These are phyloP conservation scores for Oryzias curvinotus DNA, from an alignment of 2,113 vertebrate species.

Conservation along the genomic window DNA sequence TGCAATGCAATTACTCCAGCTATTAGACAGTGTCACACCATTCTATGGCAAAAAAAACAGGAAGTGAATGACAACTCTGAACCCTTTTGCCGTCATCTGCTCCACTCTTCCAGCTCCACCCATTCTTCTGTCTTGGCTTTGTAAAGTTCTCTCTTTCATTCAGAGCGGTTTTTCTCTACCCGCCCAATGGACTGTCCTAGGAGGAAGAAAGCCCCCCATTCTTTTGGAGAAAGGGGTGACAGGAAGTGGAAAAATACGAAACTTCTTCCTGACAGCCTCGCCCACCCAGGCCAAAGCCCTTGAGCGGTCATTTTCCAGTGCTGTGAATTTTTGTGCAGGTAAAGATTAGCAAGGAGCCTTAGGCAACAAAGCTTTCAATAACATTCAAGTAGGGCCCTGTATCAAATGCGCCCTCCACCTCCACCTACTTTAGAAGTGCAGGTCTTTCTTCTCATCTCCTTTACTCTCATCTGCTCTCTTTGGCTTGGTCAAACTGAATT, in stretches of 20 bases:
- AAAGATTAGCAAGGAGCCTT: conserved; percentile 87
- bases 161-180: conserved; percentile 21
- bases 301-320: conserved; percentile 65
- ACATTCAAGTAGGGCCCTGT: conserved; percentile 83
- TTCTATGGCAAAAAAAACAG: conserved; percentile 35
- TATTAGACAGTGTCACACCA: conserved; percentile 34
- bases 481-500: conserved; percentile 85
- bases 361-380: conserved; percentile 90
- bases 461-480: conserved; percentile 74
- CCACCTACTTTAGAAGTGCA: conserved; percentile 78
- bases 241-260: conserved; percentile 44
- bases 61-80: conserved; percentile 87
- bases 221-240: conserved; percentile 48
- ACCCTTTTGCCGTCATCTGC: conserved; percentile 82
- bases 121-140: conserved; percentile 9
- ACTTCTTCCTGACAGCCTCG: conserved; percentile 46
- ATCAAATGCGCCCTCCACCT: conserved; percentile 91
- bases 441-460: conserved; percentile 83
- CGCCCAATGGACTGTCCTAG: conserved; percentile 61
- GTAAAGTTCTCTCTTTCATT: conserved; percentile 61
- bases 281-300: conserved; percentile 71
- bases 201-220: conserved; percentile 70
- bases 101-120: conserved; percentile 68
- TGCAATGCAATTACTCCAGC: conserved; percentile 9
- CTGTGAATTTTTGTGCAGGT: conserved; percentile 85